Percentiles rank a stretch among this genome's conserved stretches.
phyloP scores from a whole-genome alignment of 2,797 vertebrate species.

The Siniperca undulata region DNA sequence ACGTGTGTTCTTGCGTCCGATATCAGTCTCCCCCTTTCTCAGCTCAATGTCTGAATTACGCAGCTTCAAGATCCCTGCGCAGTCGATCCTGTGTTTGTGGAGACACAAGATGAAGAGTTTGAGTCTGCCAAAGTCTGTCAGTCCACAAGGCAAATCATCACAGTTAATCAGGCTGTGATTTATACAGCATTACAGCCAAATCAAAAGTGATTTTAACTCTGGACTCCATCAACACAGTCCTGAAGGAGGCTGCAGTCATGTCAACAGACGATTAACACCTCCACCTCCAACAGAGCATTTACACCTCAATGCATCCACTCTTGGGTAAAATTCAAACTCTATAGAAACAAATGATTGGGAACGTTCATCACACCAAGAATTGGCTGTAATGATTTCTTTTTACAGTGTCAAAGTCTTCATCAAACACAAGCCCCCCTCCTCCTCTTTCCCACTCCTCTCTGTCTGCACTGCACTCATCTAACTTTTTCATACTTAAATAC shows the following conservation, averaged over 20 bases:
- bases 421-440: conserved; percentile 33
- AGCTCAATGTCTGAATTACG: conserved; percentile 98
- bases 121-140: conserved; percentile 14
- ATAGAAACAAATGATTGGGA: conserved; percentile 23
- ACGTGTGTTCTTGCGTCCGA: conserved; percentile 96
- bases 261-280: conserved; percentile 62
- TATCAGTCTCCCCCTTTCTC: conserved; percentile 97
- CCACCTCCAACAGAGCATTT: neutral
- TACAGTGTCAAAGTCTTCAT: conserved; percentile 47
- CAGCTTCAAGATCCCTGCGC: conserved; percentile 96
- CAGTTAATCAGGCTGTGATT: conserved; percentile 42
- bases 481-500: conserved; percentile 52
- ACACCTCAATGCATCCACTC: conserved; percentile 18
- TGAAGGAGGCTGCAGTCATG: conserved; percentile 30
- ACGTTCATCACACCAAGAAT: conserved; percentile 38
- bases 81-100: conserved; percentile 91
- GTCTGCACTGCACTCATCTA: conserved; percentile 34
- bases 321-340: conserved; percentile 30
- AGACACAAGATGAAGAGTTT: neutral
- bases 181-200: neutral
- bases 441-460: neutral
- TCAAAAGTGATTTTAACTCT: conserved; percentile 25
- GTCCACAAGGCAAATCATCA: neutral
- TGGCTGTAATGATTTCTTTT: conserved; percentile 32
- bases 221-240: neutral